Percentiles rank a stretch among this genome's conserved stretches.
phyloP scores from a whole-genome alignment of 2,113 vertebrate species.

The Cephalopterus ornatus region DNA sequence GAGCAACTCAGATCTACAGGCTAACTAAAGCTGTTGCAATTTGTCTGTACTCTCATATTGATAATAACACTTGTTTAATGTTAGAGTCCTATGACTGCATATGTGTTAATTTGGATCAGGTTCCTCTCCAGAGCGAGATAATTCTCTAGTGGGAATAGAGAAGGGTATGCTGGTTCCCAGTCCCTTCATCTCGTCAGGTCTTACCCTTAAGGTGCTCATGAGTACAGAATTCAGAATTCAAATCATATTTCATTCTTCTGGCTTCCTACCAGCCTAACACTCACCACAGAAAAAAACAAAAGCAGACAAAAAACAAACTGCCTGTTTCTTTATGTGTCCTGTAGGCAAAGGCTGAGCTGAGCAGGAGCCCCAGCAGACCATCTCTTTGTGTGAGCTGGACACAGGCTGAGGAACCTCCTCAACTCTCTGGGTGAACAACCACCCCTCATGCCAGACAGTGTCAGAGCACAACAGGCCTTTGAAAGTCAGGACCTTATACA shows the following conservation, averaged over 20 bases:
- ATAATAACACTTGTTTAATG: neutral
- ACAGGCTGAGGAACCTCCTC: neutral
- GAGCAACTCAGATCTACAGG: neutral
- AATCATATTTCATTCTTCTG: neutral
- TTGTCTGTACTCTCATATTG: neutral
- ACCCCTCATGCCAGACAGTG: no score
- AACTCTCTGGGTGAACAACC: neutral
- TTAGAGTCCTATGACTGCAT: neutral
- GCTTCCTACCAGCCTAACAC: neutral
- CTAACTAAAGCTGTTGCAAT: neutral
- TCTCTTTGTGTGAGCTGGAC: neutral
- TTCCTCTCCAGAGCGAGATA: neutral
- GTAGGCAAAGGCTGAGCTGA: neutral
- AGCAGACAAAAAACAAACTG: neutral
- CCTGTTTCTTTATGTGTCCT: neutral
- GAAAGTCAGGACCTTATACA: neutral
- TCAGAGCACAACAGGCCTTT: neutral
- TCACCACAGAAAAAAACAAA: neutral
- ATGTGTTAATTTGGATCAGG: neutral
- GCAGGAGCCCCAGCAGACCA: neutral
- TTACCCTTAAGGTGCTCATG: neutral
- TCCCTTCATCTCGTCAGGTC: neutral
- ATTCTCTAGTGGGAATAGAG: neutral
- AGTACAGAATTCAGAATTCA: neutral
- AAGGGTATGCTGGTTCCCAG: neutral